Percentiles rank a stretch among this genome's conserved stretches.
Conservation (phyloP, 2,113 vertebrate species). For the Takifugu bimaculatus region DNA sequence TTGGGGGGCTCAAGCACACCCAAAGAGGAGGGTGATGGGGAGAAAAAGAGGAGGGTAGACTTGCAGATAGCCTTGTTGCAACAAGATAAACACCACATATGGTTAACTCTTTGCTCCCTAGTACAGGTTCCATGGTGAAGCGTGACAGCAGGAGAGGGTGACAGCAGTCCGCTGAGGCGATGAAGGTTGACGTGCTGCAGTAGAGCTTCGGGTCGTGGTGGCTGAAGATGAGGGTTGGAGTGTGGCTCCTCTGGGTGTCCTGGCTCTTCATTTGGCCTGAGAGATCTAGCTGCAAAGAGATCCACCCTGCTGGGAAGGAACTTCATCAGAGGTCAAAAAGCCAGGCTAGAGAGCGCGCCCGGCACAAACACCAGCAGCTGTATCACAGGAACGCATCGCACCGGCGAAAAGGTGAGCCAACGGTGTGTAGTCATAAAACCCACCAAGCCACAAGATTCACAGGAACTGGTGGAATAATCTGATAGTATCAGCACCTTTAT, state of each 20-base stretch:
- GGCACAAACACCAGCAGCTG: slow-evolving; percentile 50
- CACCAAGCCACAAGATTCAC: too few relatives aligned
- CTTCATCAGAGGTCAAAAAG: slow-evolving; percentile 39
- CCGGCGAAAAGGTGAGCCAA: slow-evolving; percentile 67
- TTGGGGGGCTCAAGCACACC: slow-evolving; percentile 57
- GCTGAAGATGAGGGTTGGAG: slow-evolving; percentile 68
- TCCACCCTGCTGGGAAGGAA: slow-evolving; percentile 44
- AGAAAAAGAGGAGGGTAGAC: slow-evolving; percentile 58
- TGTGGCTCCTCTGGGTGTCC: slow-evolving; percentile 66
- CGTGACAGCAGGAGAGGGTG: background rate
- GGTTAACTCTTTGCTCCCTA: slow-evolving; percentile 62
- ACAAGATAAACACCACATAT: slow-evolving; percentile 62
- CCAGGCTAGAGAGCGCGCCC: slow-evolving; percentile 52
- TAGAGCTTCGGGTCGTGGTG: slow-evolving; percentile 4
- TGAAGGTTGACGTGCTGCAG: background rate
- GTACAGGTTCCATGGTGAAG: slow-evolving; percentile 43
- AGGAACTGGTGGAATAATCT: too few relatives aligned
- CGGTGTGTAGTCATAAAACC: too few relatives aligned
- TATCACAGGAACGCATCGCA: slow-evolving; percentile 55
- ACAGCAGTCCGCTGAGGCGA: too few relatives aligned
- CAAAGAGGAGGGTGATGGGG: slow-evolving; percentile 58
- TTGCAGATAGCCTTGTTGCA: slow-evolving; percentile 59
- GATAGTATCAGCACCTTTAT: background rate
- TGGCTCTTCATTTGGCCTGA: slow-evolving; percentile 62
- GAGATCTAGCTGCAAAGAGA: slow-evolving; percentile 64